Evolutionary conservation across 1,140 invertebrate genomes (phyloP), one percentile per base, ranked within the genome.

Genomic region (Melipona quadrifasciata): DNA sequence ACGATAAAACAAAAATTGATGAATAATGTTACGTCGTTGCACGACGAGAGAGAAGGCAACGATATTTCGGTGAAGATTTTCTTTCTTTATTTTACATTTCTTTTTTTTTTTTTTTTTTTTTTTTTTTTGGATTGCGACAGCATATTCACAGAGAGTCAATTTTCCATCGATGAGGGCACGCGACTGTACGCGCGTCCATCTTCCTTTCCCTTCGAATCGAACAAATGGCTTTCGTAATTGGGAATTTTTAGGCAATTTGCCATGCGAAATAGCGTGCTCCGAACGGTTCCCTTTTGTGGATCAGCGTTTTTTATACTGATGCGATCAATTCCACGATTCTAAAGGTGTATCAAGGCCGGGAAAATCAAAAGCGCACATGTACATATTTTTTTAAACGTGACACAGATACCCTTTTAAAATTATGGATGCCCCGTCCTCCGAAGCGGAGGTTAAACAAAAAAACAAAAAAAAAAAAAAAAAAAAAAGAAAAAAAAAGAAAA

Each of bases 371-470:
- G 61, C 74, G 55, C 24, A 39, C 55, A 61, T 76, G 57, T 76
- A 76, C 74, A 61, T 76, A 76, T 76, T 76, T 76, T 76, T 47
- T 76, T n/a, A 76, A 61, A 61, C 21, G 55, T 58, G 74, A 76
- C 17, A 61, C 27, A 58, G 74, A 76, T 76, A 76, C 74, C 57
- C 74, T 76, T 76, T 76, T 76, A 76, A 76, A 76, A 76, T 76
- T 76, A 76, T 76, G 74, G 74, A 76, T 76, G n/a, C 39, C 11
- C 8, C 55, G 39, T 16, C n/a, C 24, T 74, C 24, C 51, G 53
- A 34, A n/a, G 31, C 27, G 17, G 19, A 57, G 51, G 19, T 10
- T 21, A 31, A 47, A 21, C 3, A 24, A 19, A 24, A 19, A 34
- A 58, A 39, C 53, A 24, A 61, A n/a, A 47, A 47, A 39, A 3